Evolutionary conservation across 1,140 invertebrate species (phyloP).

Genomic region (Heliconius eleuchia): DNA sequence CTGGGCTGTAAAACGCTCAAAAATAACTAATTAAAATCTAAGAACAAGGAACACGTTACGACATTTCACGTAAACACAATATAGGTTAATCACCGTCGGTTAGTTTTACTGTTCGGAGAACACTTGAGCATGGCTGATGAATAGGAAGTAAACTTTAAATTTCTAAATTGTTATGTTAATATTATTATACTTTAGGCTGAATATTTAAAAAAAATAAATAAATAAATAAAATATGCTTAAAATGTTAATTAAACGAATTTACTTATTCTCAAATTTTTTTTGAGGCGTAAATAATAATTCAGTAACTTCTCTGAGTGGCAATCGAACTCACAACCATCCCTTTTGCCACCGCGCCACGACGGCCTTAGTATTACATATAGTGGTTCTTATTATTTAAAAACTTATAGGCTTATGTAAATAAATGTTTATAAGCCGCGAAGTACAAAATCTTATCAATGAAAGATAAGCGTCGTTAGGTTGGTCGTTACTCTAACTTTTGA

Average conservation of each 20-base stretch:
- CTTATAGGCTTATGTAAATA: slow-evolving; percentile 8
- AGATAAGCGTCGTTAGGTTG: slow-evolving; percentile 21
- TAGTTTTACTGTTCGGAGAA: slow-evolving; percentile 21
- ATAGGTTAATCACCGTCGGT: slow-evolving; percentile 42
- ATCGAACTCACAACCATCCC: not conserved
- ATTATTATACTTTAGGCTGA: not conserved
- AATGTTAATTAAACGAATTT: too few species aligned
- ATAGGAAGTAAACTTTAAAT: not conserved
- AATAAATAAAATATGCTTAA: too few species aligned
- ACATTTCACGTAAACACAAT: slow-evolving; percentile 39
- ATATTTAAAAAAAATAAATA: too few species aligned
- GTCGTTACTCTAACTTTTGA: slow-evolving; percentile 31
- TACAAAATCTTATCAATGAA: slow-evolving; percentile 28
- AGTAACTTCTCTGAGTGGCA: not conserved
- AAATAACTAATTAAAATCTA: slow-evolving; percentile 18
- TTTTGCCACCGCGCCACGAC: not conserved
- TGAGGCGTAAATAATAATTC: not conserved
- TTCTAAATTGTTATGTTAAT: not conserved
- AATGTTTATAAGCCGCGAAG: not conserved
- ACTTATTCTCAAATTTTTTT: too few species aligned
- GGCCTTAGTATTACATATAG: not conserved
- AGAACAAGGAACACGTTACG: slow-evolving; percentile 34
- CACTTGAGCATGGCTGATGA: not conserved
- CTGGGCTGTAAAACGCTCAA: not conserved
- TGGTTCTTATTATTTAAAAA: slow-evolving; percentile 5